Base-by-base conservation (phyloP, 2,888 invertebrate genomes). In the Leptinotarsa juncta region DNA sequence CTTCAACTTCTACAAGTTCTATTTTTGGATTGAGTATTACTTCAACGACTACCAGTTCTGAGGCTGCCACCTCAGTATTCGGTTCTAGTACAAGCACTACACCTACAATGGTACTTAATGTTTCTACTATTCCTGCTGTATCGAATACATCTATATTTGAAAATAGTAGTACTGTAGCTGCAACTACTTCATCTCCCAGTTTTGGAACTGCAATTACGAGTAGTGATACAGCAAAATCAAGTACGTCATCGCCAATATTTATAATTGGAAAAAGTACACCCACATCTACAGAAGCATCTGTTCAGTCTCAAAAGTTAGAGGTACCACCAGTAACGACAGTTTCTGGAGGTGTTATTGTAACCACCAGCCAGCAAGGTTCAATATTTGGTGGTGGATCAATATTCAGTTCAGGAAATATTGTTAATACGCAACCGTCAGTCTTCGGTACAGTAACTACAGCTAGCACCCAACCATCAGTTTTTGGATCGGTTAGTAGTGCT, bases 161-260 rank as follows among this genome's bases (percentile, higher is more conserved):
- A 15, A 72, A 75, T 12, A 73, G 74, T 23, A 88, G 50, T 70
- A 57, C 20, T 55, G 18, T 42, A 18, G 55, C 66, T 32, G n/a
- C 77, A 88, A 89, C 78, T 87, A 88, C 55, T 12, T 65, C 79
- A 84, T 83, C 48, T 87, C 88, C 79, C 77, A 84, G 90, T 78
- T 90, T 90, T 80, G 75, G 73, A 26, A n/a, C 49, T 49, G 66
- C 66, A n/a, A 65, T 18, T n/a, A 42, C 42, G 42, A 71, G 49
- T 67, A 67, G 65, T 70, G 49, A 18, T 15, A 23, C 65, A 67
- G n/a, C 60, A 14, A 32, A 53, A 16, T 42, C 66, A 49, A 20
- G 50, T 69, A 67, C 48, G 15, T 48, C 65, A 26, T 48, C 15
- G 49, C 48, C 18, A 12, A 65, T 32, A 32, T 72, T 72, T 5